Evolutionary conservation across 2,888 invertebrate genomes (phyloP), one percentile per base, ranked within the genome.

Genomic region (Agrochola lychnidis): DNA sequence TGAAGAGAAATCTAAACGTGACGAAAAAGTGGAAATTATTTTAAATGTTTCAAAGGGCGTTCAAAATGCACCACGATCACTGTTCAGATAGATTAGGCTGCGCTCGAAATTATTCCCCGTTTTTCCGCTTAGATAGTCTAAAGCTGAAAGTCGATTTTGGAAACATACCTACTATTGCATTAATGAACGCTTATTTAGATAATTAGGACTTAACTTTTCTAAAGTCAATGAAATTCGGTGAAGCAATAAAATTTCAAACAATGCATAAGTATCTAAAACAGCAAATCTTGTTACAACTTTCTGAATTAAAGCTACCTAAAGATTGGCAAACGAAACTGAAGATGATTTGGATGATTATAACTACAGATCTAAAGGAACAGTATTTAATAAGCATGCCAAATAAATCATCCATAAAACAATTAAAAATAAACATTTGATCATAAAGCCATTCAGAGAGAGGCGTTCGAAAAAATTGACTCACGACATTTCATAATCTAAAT

Each of bases 401-500:
- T 45, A 75, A 66, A 70, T 59, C 57, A 69, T 22, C 1, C 48
- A 51, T 22, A 77, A 45, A 51, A 70, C n/a, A 68, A 62, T 40
- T 36, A 48, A 75, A 68, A 14, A 22, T 0, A 36, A 30, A 36
- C 0, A 22, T 36, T 59, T 74, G 67, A 72, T 79, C 66, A 63
- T n/a, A 12, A 19, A 70, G 7, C 14, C 4, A 69, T 42, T 48
- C 25, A 2, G 42, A n/a, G 14, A 76, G 40, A 57, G 16, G 40
- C 42, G 59, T 71, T 71, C 12, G 48, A 63, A 80, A 73, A 85
- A 71, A 51, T 2, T 66, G 3, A 67, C 73, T 83, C 85, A 82
- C 77, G 72, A 73, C 72, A 57, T 80, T 80, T 70, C 61, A 70
- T 75, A 71, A 81, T 83, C 59, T 73, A 73, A 79, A 85, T 73